These are phyloP conservation scores for Coenobita brevimanus DNA, from an alignment of 1,140 invertebrate species.

Conservation along the genomic window DNA sequence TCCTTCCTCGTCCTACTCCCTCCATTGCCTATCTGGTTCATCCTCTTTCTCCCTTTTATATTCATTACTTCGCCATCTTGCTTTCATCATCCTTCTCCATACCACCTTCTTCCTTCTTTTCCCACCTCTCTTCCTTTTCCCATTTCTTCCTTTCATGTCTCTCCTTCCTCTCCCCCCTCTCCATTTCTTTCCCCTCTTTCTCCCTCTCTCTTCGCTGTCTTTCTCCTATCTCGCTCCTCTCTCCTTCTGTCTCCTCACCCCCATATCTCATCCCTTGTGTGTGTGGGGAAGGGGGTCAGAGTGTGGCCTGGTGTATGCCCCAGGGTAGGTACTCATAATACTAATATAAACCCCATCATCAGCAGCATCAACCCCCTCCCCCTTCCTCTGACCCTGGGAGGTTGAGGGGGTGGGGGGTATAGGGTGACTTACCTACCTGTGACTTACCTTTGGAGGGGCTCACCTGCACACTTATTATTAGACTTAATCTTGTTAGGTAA, in stretches of 20 bases:
- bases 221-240: not conserved
- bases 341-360: no score
- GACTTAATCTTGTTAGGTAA: no score
- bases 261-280: not conserved
- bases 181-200: not conserved
- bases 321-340: no score
- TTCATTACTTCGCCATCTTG: conserved; percentile 7
- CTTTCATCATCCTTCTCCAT: not conserved
- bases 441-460: no score
- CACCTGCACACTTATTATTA: no score
- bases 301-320: not conserved
- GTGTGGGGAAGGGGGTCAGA: not conserved
- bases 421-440: no score
- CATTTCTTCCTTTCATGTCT: no score
- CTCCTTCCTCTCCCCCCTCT: not conserved
- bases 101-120: not conserved
- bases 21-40: conserved; percentile 1
- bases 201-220: not conserved
- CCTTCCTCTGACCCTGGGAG: conserved; percentile 1
- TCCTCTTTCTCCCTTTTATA: conserved; percentile 20
- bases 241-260: not conserved
- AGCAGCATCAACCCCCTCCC: not conserved
- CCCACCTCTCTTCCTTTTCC: no score
- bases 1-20: conserved; percentile 14
- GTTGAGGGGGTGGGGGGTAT: no score